phyloP scores from a whole-genome alignment of 2,888 invertebrate species.

The Drosophila mayaguana region DNA sequence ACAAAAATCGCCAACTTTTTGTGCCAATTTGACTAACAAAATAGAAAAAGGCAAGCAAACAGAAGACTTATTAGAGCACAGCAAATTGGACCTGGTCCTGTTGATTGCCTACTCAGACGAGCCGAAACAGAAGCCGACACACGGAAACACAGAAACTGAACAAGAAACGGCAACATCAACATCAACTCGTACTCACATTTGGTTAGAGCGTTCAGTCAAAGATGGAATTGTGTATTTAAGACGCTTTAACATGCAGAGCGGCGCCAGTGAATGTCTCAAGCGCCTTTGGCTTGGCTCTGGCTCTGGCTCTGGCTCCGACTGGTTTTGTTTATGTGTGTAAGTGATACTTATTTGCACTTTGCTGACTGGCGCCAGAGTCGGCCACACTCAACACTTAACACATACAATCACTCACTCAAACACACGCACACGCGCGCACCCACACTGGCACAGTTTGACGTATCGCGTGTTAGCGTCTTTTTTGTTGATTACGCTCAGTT shows the following conservation, averaged over 20 bases:
- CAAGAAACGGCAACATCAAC: background rate
- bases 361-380: conserved; percentile 60
- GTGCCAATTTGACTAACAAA: conserved; percentile 24
- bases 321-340: conserved; percentile 55
- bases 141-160: background rate
- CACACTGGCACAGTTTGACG: background rate
- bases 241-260: conserved; percentile 53
- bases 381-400: conserved; percentile 17
- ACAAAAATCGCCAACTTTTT: background rate
- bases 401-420: background rate
- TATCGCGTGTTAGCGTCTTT: conserved; percentile 30
- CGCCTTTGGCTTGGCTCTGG: conserved; percentile 15
- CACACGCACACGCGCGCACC: background rate
- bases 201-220: conserved; percentile 10
- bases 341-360: conserved; percentile 69
- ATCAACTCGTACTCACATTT: conserved; percentile 10
- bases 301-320: conserved; percentile 5
- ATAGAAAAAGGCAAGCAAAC: conserved; percentile 21
- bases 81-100: conserved; percentile 29
- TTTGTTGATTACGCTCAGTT: conserved; percentile 11
- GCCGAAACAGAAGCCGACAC: conserved; percentile 3
- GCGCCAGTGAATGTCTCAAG: conserved; percentile 41
- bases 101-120: conserved; percentile 25
- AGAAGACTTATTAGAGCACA: conserved; percentile 17
- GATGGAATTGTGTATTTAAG: conserved; percentile 35